Conservation (phyloP, 2,888 invertebrate genomes). For the Sinotaia quadrata region DNA sequence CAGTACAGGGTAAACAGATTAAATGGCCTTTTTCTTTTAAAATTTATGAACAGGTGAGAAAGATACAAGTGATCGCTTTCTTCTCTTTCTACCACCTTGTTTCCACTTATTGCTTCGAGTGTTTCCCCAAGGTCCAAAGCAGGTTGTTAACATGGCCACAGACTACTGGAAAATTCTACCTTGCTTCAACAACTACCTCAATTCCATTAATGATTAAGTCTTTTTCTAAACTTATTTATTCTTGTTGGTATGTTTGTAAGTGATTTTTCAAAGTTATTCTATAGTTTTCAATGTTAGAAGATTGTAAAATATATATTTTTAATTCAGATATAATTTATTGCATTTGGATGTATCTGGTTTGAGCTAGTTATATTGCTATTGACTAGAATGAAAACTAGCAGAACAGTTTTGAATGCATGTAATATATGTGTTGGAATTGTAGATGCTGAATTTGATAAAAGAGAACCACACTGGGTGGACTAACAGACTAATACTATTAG, state of each 20-base stretch:
- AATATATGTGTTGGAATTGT: no score
- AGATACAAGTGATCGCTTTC: constrained; percentile 22
- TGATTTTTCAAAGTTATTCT: no score
- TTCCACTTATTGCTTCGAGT: constrained; percentile 48
- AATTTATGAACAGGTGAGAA: neutral
- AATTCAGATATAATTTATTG: no score
- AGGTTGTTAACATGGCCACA: constrained; percentile 45
- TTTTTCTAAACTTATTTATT: neutral
- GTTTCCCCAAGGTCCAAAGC: constrained; percentile 17
- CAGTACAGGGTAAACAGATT: neutral
- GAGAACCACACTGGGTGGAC: no score
- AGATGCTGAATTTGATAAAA: no score
- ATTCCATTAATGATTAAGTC: constrained; percentile 18
- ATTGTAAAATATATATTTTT: no score
- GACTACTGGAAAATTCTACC: constrained; percentile 44
- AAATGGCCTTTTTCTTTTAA: neutral
- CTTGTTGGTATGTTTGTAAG: neutral
- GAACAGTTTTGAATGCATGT: no score
- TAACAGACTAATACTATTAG: no score
- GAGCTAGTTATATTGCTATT: no score
- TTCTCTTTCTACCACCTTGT: constrained; percentile 49
- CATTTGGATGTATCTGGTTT: no score
- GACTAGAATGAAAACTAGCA: no score
- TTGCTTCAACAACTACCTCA: constrained; percentile 41
- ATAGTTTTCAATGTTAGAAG: no score